Evolutionary conservation across 2,113 vertebrate genomes (phyloP).

Genomic region (Varanus komodoensis): DNA sequence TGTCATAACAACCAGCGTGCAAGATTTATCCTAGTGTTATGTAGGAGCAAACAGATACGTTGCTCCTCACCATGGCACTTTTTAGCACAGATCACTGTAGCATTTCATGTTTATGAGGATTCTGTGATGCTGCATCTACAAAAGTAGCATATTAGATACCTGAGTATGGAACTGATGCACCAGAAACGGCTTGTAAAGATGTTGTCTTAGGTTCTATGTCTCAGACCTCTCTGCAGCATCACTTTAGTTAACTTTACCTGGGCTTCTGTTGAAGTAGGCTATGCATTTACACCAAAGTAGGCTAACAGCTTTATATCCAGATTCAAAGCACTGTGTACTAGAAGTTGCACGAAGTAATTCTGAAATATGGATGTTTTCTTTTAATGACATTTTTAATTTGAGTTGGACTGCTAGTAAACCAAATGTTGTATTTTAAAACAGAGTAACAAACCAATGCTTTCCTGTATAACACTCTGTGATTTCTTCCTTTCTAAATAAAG

Average conservation of each 20-base stretch:
- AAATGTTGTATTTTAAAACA: neutral
- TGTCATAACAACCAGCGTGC: neutral
- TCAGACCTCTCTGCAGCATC: neutral
- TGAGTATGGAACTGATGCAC: neutral
- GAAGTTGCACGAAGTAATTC: neutral
- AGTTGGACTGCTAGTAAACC: neutral
- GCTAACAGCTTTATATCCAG: neutral
- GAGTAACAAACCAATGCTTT: neutral
- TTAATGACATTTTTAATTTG: neutral
- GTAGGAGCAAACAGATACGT: neutral
- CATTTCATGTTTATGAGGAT: neutral
- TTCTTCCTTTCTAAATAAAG: neutral
- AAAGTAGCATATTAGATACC: neutral
- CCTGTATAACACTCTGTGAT: neutral
- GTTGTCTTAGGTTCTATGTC: neutral
- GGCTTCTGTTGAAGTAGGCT: neutral
- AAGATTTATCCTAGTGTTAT: neutral
- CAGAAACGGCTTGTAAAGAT: neutral
- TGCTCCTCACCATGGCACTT: neutral
- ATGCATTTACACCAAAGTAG: neutral
- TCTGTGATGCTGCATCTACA: neutral
- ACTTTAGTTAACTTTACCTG: neutral
- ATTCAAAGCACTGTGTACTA: neutral
- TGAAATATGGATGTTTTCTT: neutral
- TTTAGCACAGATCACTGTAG: neutral